These are phyloP conservation scores for Oenanthe melanoleuca DNA, from an alignment of 2,113 vertebrate species.

Conservation along the genomic window DNA sequence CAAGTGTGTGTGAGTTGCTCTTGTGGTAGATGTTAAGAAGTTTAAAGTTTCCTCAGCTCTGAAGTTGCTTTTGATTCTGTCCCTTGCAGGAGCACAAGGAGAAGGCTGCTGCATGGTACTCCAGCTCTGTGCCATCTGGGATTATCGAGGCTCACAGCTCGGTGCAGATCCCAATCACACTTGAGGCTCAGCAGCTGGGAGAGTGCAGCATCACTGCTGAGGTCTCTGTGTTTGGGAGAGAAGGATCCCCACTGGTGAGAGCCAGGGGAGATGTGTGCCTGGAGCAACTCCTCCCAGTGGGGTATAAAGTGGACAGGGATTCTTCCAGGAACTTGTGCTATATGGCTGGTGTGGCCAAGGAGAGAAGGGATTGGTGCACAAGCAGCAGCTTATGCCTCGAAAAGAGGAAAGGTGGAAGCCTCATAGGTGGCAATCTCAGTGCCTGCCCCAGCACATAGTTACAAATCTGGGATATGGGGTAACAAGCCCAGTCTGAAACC, in stretches of 20 bases:
- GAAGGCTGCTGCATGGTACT: background rate
- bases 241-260: conserved; percentile 79
- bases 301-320: rapidly evolving
- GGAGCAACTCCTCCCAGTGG: rapidly evolving
- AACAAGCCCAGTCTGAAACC: background rate
- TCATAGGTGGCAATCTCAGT: background rate
- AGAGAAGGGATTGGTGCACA: background rate
- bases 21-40: background rate
- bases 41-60: background rate
- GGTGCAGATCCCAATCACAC: conserved; percentile 72
- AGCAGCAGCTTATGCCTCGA: background rate
- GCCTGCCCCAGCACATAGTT: background rate
- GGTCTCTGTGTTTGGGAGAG: conserved; percentile 78
- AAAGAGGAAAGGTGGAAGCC: background rate
- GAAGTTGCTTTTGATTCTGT: background rate
- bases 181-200: conserved; percentile 74
- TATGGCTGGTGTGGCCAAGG: background rate
- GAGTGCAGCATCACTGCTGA: conserved; percentile 31
- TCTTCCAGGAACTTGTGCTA: background rate
- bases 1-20: background rate
- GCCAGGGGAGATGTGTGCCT: background rate
- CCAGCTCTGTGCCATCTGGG: background rate
- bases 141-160: conserved; percentile 70
- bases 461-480: rapidly evolving
- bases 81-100: background rate